Evolutionary conservation across 1,140 invertebrate genomes (phyloP), one percentile per base, ranked within the genome.

Genomic region (Bombus haemorrhoidalis): DNA sequence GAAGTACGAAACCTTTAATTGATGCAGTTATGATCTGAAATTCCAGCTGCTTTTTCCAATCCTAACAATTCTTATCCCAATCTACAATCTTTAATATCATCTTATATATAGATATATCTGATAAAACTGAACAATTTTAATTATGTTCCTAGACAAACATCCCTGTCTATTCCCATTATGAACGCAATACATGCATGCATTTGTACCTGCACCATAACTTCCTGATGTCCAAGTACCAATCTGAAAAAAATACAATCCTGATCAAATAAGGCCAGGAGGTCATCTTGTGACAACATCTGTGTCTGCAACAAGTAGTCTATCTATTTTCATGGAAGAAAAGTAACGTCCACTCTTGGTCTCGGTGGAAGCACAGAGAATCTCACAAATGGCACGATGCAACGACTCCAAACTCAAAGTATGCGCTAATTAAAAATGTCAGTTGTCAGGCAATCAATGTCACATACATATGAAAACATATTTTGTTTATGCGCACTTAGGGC

Each of bases 391-490:
- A 89, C 88, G 87, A 87, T 91, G 90, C 93, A 89, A 87, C 92
- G 86, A 82, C 91, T 89, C 64, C 90, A 92, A 91, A 85, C 91
- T 92, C 92, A 94, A 94, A 94, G 93, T 94, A 94, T 94, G 94
- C 93, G 93, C 92, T 87, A 93, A 92, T 92, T 92, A 93, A 93
- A 89, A 93, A 91, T 93, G 91, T 93, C 93, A 93, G 90, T 92
- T 94, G 92, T 93, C 90, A 90, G 90, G 92, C 91, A 92, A 87
- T 94, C 90, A 93, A 92, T 92, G 87, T 93, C 90, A 92, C 88
- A 81, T 93, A 93, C 91, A 92, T 93, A 86, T 90, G 87, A 93
- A 78, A 90, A 79, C 79, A 91, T 91, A 87, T 90, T 91, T 92
- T 92, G 87, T 93, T 86, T 91, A 89, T 92, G 83, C 83, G 87